Evolutionary conservation across 1,140 invertebrate genomes (phyloP).

Genomic region (Sogatella furcifera): DNA sequence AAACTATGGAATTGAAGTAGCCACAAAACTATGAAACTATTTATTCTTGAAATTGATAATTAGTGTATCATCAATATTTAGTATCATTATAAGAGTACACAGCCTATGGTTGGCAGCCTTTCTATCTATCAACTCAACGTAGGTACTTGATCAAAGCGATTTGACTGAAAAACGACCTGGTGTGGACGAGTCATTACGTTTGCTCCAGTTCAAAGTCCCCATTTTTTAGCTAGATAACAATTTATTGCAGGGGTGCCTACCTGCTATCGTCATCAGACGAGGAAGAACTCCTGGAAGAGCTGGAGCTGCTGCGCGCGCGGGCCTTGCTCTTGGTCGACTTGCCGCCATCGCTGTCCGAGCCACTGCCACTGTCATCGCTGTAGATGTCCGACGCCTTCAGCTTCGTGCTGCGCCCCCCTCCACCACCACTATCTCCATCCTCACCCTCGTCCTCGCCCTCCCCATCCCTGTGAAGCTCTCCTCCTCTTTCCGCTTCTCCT

Average conservation of each 20-base stretch:
- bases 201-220: no score
- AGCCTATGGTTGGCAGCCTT: no score
- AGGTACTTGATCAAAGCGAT: no score
- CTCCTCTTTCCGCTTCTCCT: conserved; percentile 40
- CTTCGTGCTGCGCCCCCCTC: conserved; percentile 44
- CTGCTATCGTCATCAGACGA: conserved; percentile 43
- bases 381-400: conserved; percentile 91
- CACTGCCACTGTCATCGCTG: conserved; percentile 85
- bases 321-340: conserved; percentile 14
- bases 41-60: no score
- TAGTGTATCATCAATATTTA: no score
- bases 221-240: no score
- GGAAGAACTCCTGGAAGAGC: conserved; percentile 27
- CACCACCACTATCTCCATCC: conserved; percentile 36
- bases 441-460: conserved; percentile 44
- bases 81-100: no score
- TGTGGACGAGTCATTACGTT: no score
- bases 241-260: conserved; percentile 23
- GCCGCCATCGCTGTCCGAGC: conserved; percentile 46
- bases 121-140: no score
- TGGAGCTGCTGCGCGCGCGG: conserved; percentile 23
- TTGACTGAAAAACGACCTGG: no score
- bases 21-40: no score
- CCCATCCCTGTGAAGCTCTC: conserved; percentile 29
- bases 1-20: no score